Percentiles rank a stretch among this genome's conserved stretches.
Conservation (phyloP, 2,797 vertebrate species). For the Spondyliosoma cantharus region DNA sequence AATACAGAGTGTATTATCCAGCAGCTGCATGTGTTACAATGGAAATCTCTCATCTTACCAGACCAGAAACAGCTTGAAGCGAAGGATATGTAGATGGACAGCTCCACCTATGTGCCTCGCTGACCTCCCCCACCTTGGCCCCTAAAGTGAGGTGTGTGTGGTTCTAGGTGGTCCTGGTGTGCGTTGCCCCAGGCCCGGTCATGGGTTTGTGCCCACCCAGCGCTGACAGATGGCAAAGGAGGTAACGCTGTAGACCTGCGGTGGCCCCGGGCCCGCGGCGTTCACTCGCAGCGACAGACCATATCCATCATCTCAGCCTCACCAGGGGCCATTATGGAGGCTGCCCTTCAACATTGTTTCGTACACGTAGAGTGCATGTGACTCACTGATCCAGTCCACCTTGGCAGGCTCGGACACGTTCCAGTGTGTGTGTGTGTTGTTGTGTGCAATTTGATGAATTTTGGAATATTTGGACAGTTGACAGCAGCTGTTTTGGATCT, state of each 20-base stretch:
- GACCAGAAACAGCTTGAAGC: slow-evolving; percentile 23
- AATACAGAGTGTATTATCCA: background rate
- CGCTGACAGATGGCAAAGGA: slow-evolving; percentile 80
- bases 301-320: slow-evolving; percentile 83
- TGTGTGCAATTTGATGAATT: slow-evolving; percentile 27
- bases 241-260: slow-evolving; percentile 68
- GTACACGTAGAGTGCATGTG: slow-evolving; percentile 39
- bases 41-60: background rate
- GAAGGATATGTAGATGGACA: slow-evolving; percentile 25
- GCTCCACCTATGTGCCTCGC: slow-evolving; percentile 37
- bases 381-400: slow-evolving; percentile 60
- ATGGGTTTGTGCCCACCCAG: slow-evolving; percentile 68
- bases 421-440: slow-evolving; percentile 19
- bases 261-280: slow-evolving; percentile 64
- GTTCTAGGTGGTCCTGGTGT: slow-evolving; percentile 56
- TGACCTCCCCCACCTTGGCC: slow-evolving; percentile 49
- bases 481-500: slow-evolving; percentile 5
- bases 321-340: slow-evolving; percentile 74
- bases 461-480: slow-evolving; percentile 11
- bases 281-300: slow-evolving; percentile 75
- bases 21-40: slow-evolving; percentile 1
- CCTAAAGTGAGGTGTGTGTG: slow-evolving; percentile 38
- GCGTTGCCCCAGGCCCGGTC: slow-evolving; percentile 59
- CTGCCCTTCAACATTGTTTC: slow-evolving; percentile 77
- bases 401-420: slow-evolving; percentile 59